Conservation (phyloP, 2,797 vertebrate species). For the Otus scops region DNA sequence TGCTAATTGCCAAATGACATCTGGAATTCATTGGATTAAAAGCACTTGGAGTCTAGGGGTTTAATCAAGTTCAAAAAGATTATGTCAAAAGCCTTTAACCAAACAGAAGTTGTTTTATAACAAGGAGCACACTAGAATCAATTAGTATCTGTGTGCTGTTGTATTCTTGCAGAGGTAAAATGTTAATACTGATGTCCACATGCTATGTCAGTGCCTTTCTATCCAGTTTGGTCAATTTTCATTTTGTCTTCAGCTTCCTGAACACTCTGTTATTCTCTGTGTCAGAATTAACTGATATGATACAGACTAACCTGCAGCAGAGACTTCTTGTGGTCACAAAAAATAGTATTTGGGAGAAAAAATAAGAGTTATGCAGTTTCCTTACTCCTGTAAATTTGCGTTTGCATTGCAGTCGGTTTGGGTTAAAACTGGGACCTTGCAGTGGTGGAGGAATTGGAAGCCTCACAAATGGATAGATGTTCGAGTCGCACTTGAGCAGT, state of each 20-base stretch:
- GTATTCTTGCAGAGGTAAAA: not conserved
- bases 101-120: not conserved
- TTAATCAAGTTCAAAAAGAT: not conserved
- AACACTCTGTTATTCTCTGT: not conserved
- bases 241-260: not conserved
- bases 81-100: not conserved
- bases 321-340: not conserved
- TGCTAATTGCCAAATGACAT: not conserved
- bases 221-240: not conserved
- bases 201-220: not conserved
- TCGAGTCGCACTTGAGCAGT: slow-evolving; percentile 93
- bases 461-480: slow-evolving; percentile 95
- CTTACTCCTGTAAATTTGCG: not conserved
- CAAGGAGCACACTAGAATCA: not conserved
- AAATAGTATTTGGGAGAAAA: not conserved
- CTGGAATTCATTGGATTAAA: not conserved
- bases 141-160: not conserved
- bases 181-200: fast-evolving
- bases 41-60: not conserved
- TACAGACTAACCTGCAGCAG: not conserved
- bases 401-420: slow-evolving; percentile 85
- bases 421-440: slow-evolving; percentile 94
- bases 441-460: slow-evolving; percentile 98
- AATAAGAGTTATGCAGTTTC: not conserved
- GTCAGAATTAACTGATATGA: not conserved